These are phyloP conservation scores for Lutraria lutraria DNA, from an alignment of 2,888 invertebrate species.

Conservation along the genomic window DNA sequence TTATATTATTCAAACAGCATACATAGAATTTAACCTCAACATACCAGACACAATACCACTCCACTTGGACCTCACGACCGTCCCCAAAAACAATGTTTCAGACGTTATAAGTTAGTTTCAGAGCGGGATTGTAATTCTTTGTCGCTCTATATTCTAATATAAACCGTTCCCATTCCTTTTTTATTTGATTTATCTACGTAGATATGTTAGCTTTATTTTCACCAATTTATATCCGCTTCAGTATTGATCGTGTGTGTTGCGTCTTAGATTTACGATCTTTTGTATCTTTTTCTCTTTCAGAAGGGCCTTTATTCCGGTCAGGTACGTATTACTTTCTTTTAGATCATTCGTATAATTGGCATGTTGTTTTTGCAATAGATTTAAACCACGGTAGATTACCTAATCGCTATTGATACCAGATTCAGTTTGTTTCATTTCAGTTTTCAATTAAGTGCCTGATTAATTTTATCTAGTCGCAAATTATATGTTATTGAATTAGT, in stretches of 20 bases:
- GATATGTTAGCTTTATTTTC: not conserved
- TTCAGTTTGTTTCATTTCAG: not conserved
- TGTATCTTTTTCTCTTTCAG: constrained; percentile 13
- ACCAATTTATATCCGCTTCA: not conserved
- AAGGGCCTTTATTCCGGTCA: not conserved
- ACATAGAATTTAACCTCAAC: no score
- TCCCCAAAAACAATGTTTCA: no score
- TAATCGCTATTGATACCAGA: not conserved
- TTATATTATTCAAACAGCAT: no score
- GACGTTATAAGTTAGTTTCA: no score
- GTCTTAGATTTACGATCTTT: not conserved
- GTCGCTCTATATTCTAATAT: no score
- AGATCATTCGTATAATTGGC: not conserved
- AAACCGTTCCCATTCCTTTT: no score
- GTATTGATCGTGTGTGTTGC: constrained; percentile 15
- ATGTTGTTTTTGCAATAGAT: not conserved
- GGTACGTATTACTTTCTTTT: constrained; percentile 23
- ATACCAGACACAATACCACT: no score
- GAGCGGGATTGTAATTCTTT: no score
- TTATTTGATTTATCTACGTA: not conserved
- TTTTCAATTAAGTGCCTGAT: not conserved
- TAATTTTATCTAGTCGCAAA: not conserved
- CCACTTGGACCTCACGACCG: no score
- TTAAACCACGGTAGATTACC: not conserved
- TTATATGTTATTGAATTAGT: constrained; percentile 1